A percentile compares a stretch with the other conserved stretches of the same genome.
Conservation (phyloP, 2,888 invertebrate genomes). For the Eurytoma adleriae region DNA sequence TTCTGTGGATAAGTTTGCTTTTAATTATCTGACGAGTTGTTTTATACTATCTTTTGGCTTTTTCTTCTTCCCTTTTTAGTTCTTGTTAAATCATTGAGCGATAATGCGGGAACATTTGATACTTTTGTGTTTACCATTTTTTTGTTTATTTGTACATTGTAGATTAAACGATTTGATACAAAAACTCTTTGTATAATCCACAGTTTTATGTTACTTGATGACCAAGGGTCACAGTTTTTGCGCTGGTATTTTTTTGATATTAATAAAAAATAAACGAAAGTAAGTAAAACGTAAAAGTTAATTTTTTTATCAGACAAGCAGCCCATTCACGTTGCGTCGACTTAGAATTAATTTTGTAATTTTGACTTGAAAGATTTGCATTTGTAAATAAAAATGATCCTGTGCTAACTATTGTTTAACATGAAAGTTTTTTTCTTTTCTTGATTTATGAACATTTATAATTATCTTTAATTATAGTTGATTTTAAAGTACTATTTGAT, state of each 20-base stretch:
- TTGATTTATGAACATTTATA: constrained; percentile 42
- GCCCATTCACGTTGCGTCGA: constrained; percentile 51
- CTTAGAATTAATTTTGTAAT: constrained; percentile 52
- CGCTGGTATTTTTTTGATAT: constrained; percentile 58
- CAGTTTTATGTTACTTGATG: constrained; percentile 55
- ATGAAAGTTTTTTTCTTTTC: constrained; percentile 34
- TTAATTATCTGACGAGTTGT: constrained; percentile 38
- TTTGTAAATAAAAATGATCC: constrained; percentile 57
- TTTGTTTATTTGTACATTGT: constrained; percentile 57
- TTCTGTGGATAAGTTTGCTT: constrained; percentile 55
- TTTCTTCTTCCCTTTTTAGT: constrained; percentile 41
- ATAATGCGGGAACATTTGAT: constrained; percentile 54
- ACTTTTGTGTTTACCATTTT: constrained; percentile 54
- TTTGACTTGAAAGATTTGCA: constrained; percentile 55
- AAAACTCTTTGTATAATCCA: constrained; percentile 52
- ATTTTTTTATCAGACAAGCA: constrained; percentile 51
- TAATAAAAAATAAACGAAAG: constrained; percentile 55
- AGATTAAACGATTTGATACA: constrained; percentile 50
- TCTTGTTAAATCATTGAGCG: constrained; percentile 56
- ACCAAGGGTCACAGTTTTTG: constrained; percentile 53
- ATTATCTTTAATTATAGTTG: constrained; percentile 40
- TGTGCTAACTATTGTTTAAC: constrained; percentile 54
- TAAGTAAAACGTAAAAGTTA: constrained; percentile 55
- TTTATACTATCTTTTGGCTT: constrained; percentile 42
- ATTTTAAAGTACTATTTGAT: too few species aligned